A percentile compares a stretch with the other conserved stretches of the same genome.
Evolutionary conservation across 2,797 vertebrate species (phyloP).

Genomic region (Semaprochilodus insignis): DNA sequence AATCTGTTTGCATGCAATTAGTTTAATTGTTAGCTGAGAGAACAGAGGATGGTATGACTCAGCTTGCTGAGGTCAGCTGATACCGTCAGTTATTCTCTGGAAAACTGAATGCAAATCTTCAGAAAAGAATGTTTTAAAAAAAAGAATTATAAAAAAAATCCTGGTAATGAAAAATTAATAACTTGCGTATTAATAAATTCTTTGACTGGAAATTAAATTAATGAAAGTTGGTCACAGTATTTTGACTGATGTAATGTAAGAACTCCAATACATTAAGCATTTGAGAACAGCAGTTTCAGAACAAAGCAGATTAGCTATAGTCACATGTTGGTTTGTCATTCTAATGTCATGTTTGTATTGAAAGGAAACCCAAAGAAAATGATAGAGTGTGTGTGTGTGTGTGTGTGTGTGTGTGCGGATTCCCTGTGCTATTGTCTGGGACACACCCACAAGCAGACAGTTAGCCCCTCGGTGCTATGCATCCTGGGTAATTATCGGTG

Average conservation of each 20-base stretch:
- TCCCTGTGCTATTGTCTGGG: constrained; percentile 24
- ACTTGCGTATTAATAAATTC: too few relatives aligned
- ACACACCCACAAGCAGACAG: constrained; percentile 35
- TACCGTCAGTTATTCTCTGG: not conserved
- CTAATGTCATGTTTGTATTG: not conserved
- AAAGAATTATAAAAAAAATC: too few relatives aligned
- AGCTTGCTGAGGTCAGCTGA: not conserved
- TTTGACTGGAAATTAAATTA: not conserved
- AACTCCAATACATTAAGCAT: not conserved
- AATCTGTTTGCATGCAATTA: not conserved
- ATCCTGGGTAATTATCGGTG: constrained; percentile 54
- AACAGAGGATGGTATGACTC: too few relatives aligned
- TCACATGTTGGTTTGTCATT: not conserved
- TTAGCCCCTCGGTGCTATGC: constrained; percentile 26
- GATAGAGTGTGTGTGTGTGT: constrained; percentile 1
- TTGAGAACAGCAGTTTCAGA: not conserved
- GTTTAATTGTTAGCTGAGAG: not conserved
- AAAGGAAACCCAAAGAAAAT: not conserved
- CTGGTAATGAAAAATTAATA: too few relatives aligned
- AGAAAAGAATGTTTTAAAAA: too few relatives aligned
- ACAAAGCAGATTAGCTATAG: not conserved
- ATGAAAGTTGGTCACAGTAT: too few relatives aligned
- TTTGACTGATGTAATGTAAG: not conserved
- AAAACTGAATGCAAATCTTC: too few relatives aligned
- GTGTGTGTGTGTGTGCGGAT: constrained; percentile 15